Conservation (phyloP, 2,888 invertebrate species). For the Watsonalla cultraria region DNA sequence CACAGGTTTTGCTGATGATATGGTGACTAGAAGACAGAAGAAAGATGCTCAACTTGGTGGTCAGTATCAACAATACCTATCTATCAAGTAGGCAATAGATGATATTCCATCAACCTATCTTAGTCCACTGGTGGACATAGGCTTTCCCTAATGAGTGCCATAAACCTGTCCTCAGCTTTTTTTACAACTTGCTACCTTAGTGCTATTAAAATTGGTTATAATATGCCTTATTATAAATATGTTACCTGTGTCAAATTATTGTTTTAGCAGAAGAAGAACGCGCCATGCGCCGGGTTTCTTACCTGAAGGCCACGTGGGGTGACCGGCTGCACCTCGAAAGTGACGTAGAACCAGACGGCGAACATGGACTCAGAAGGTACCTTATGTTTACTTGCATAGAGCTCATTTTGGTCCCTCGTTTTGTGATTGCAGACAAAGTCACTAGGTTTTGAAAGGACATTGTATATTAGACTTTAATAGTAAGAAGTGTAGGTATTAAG, state of each 20-base stretch:
- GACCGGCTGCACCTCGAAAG: conserved; percentile 86
- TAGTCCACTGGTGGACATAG: too few relatives aligned
- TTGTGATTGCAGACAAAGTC: background rate
- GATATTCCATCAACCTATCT: too few relatives aligned
- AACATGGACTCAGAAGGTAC: conserved; percentile 83
- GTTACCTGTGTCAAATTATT: conserved; percentile 20
- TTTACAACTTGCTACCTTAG: too few relatives aligned
- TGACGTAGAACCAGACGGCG: conserved; percentile 80
- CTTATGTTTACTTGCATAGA: background rate
- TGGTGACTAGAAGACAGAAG: conserved; percentile 74
- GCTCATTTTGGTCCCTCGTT: background rate
- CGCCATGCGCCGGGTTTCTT: conserved; percentile 93
- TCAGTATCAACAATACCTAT: conserved; percentile 28
- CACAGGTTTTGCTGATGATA: conserved; percentile 75
- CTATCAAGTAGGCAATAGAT: background rate
- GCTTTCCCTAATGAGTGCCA: too few relatives aligned
- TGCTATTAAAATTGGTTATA: too few relatives aligned
- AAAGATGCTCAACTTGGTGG: conserved; percentile 76
- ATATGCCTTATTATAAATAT: conserved; percentile 5
- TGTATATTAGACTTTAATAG: background rate
- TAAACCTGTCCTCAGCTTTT: too few relatives aligned
- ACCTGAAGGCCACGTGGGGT: conserved; percentile 94
- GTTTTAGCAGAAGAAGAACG: conserved; percentile 88
- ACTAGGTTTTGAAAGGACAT: conserved; percentile 1
- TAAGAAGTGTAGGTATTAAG: too few relatives aligned